Percentiles rank a stretch among this genome's conserved stretches.
phyloP scores from a whole-genome alignment of 2,888 invertebrate species.

The Lathronympha strigana region DNA sequence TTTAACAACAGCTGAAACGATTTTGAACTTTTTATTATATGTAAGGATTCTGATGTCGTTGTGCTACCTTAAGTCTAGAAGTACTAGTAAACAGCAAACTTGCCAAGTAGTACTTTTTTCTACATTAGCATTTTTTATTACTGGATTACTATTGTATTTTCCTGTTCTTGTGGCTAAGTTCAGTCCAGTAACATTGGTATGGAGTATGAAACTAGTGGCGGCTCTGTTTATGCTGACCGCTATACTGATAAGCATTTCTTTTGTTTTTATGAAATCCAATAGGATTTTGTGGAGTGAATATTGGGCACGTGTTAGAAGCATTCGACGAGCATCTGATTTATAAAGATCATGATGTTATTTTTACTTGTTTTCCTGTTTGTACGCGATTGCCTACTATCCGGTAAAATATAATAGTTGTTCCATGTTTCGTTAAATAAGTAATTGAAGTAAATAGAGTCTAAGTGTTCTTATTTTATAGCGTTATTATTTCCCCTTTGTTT shows the following conservation, averaged over 20 bases:
- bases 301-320: not conserved
- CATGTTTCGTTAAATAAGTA: too few relatives aligned
- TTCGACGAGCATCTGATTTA: not conserved
- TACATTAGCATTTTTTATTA: conserved; percentile 24
- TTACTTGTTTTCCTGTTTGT: too few relatives aligned
- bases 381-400: too few relatives aligned
- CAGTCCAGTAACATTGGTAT: conserved; percentile 3
- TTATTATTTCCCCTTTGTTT: too few relatives aligned
- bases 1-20: conserved; percentile 28
- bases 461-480: too few relatives aligned
- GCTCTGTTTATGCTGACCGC: conserved; percentile 23
- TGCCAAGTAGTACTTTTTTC: conserved; percentile 22
- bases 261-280: conserved; percentile 30
- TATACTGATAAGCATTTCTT: conserved; percentile 15
- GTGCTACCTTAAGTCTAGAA: conserved; percentile 7
- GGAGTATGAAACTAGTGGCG: conserved; percentile 8
- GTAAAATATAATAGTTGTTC: too few relatives aligned
- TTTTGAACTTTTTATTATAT: conserved; percentile 28
- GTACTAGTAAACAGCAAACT: conserved; percentile 1
- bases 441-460: too few relatives aligned
- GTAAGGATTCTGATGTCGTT: conserved; percentile 19
- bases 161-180: conserved; percentile 15
- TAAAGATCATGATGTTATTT: not conserved
- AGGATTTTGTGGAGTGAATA: conserved; percentile 23
- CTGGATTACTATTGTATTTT: conserved; percentile 35